Conservation (phyloP, 35 echinoderm and acorn worm genomes). For the Apostichopus parvimensis region DNA sequence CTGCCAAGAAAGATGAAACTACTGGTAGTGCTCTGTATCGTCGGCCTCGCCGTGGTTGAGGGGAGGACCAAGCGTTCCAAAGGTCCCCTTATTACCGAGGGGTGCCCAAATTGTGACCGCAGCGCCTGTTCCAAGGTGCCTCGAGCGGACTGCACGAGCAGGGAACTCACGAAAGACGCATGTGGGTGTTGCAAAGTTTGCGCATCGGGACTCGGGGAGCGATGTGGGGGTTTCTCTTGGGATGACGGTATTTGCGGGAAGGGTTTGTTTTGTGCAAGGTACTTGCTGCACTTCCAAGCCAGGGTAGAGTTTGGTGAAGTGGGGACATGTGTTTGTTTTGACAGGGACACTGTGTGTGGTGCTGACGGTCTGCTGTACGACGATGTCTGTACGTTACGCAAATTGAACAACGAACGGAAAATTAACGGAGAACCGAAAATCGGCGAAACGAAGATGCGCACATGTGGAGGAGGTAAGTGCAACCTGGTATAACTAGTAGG, state of each 20-base stretch:
- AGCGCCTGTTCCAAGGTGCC: slow-evolving; percentile 24
- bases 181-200: slow-evolving; percentile 53
- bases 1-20: slow-evolving; percentile 18
- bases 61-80: slow-evolving; percentile 22
- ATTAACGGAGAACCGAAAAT: slow-evolving; percentile 7
- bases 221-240: slow-evolving; percentile 49
- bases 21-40: neutral
- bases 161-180: slow-evolving; percentile 27
- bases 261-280: slow-evolving; percentile 36
- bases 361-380: slow-evolving; percentile 39
- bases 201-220: slow-evolving; percentile 33
- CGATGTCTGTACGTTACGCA: slow-evolving; percentile 12
- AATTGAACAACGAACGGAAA: slow-evolving; percentile 35
- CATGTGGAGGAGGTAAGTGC: slow-evolving; percentile 51
- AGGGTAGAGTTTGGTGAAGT: slow-evolving; percentile 39
- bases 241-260: slow-evolving; percentile 49
- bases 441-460: slow-evolving; percentile 43
- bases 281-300: slow-evolving; percentile 36
- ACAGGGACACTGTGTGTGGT: slow-evolving; percentile 32
- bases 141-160: slow-evolving; percentile 5
- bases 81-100: slow-evolving; percentile 16
- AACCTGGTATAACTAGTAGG: no score
- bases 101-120: slow-evolving; percentile 6
- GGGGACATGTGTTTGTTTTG: slow-evolving; percentile 42
- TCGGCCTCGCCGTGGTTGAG: neutral